Evolutionary conservation across 2,113 vertebrate species (phyloP).

Genomic region (Climacteris rufus): DNA sequence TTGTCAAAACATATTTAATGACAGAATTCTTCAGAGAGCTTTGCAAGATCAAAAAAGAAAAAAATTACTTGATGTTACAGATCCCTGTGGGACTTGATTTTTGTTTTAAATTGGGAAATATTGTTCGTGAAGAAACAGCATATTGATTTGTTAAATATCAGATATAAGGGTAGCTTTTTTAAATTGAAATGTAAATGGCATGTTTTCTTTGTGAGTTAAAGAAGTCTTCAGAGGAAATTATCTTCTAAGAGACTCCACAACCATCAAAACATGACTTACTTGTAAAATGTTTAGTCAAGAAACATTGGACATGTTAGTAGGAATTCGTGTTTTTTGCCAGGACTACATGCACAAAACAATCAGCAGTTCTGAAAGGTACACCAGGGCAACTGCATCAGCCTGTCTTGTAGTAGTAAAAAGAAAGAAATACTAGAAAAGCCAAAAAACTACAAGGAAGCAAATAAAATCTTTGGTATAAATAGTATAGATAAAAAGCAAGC

Average conservation of each 20-base stretch:
- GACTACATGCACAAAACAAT: neutral
- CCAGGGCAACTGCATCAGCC: neutral
- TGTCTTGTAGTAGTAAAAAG: neutral
- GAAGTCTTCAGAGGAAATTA: neutral
- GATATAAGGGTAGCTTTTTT: neutral
- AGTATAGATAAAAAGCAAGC: neutral
- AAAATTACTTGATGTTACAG: neutral
- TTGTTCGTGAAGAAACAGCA: neutral
- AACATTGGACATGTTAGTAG: neutral
- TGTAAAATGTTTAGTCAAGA: neutral
- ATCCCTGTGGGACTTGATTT: neutral
- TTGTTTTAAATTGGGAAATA: slow-evolving; percentile 6
- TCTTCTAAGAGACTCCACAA: neutral
- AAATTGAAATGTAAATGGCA: neutral
- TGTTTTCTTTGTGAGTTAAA: neutral
- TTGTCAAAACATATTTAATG: neutral
- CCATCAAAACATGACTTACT: neutral
- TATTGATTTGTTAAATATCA: slow-evolving; percentile 9
- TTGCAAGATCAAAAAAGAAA: neutral
- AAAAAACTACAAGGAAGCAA: neutral
- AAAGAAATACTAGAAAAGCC: neutral
- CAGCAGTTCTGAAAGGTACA: neutral
- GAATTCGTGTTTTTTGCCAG: neutral
- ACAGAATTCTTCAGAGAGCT: neutral
- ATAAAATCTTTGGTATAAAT: neutral